Base-by-base conservation (phyloP, 2,888 invertebrate genomes). In the Halictus ligatus region DNA sequence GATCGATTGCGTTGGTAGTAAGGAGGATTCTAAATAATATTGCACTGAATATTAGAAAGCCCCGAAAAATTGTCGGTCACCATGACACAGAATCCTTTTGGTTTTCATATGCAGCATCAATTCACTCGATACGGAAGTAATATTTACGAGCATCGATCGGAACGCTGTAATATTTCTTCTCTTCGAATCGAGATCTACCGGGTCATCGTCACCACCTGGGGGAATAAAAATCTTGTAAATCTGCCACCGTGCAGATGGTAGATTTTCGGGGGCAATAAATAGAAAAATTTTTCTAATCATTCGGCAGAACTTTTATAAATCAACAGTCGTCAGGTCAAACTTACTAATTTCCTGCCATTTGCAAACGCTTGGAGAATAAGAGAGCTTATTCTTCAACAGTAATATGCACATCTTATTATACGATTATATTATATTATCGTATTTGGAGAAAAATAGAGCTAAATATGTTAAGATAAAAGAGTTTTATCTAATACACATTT, bases 81-180 rank as follows among this genome's bases (percentile, higher is more conserved):
- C 15, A 6, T n/a, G 69, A 46, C 13, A 40, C 21, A 78, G 69
- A 78, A 78, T n/a, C 78, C 82, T 85, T 82, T 67, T 79, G 76
- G 73, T 81, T 85, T 81, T 81, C 75, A 67, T 78, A 78, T 50
- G 67, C 75, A 40, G 29, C 40, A 75, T 54, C 78, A 64, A 73
- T 60, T 73, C 21, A 71, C 35, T 54, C 71, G 81, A 82, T 75
- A 79, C 77, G 79, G 81, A 83, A 84, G 80, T 88, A 81, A 84
- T 87, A 88, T 88, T 88, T 88, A 88, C 83, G 88, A 88, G 85
- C 80, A 50, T 25, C 54, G 88, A 46, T 85, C 72, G 80, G 78
- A 50, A 73, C 71, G 43, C 46, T 75, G 83, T 85, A 85, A 88
- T 81, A 88, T 88, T 88, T 88, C 78, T 77, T 35, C 64, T 77